Percentiles rank a stretch among this genome's conserved stretches.
Evolutionary conservation across 1,140 invertebrate genomes (phyloP).

Genomic region (Euglossa dilemma): DNA sequence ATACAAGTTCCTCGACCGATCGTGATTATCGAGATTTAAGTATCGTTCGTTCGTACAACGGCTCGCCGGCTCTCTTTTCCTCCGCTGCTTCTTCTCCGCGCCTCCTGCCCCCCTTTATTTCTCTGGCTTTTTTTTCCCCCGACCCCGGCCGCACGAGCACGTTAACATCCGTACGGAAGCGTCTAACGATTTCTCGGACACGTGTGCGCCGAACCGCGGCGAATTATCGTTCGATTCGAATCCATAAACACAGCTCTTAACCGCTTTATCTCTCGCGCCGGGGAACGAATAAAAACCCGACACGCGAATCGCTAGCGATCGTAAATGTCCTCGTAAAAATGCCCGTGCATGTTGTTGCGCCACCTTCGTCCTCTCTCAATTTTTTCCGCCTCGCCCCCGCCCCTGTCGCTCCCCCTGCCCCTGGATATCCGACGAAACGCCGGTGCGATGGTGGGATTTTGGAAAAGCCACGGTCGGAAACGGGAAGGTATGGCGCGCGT

Average conservation of each 20-base stretch:
- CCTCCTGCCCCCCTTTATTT: neutral
- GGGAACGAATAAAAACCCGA: conserved; percentile 30
- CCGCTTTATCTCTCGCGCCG: conserved; percentile 8
- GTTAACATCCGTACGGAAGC: neutral
- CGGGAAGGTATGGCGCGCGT: neutral
- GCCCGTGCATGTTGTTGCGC: too few relatives aligned
- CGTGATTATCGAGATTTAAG: neutral
- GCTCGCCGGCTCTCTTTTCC: too few relatives aligned
- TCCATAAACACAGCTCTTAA: conserved; percentile 48
- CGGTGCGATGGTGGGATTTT: too few relatives aligned
- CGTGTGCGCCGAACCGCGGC: neutral
- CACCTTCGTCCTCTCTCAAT: neutral
- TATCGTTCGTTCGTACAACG: neutral
- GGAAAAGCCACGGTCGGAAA: neutral
- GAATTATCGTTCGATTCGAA: conserved; percentile 36
- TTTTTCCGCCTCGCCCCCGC: too few relatives aligned
- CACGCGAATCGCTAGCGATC: conserved; percentile 26
- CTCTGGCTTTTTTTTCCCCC: too few relatives aligned
- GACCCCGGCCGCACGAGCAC: too few relatives aligned
- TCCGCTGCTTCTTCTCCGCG: neutral
- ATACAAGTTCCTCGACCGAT: neutral
- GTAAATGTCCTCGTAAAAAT: conserved; percentile 42
- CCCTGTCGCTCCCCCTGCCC: too few relatives aligned
- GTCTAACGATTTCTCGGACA: neutral
- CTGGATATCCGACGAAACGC: too few relatives aligned